These are phyloP conservation scores for Cylas formicarius DNA, from an alignment of 1,140 invertebrate genomes.

Conservation along the genomic window DNA sequence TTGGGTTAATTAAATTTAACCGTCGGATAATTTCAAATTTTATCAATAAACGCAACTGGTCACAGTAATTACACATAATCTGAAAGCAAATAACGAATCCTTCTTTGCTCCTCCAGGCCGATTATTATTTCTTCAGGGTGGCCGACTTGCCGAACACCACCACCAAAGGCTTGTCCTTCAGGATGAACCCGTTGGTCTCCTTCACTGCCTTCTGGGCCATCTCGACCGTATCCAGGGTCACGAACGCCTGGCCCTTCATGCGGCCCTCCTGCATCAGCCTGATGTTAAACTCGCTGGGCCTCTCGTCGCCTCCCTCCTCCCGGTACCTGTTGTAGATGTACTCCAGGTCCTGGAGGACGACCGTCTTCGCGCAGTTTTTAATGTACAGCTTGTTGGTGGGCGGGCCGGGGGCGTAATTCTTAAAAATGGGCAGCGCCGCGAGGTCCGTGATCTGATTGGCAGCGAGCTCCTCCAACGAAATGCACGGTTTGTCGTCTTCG, in stretches of 20 bases:
- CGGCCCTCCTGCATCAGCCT: slow-evolving; percentile 88
- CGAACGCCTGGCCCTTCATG: slow-evolving; percentile 95
- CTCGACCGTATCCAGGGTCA: slow-evolving; percentile 68
- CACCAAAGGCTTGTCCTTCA: slow-evolving; percentile 84
- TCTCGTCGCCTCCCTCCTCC: slow-evolving; percentile 38
- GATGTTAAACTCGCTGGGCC: slow-evolving; percentile 66
- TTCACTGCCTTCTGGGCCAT: slow-evolving; percentile 67
- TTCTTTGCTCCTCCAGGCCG: background rate
- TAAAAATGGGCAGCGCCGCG: slow-evolving; percentile 71
- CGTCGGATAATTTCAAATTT: background rate
- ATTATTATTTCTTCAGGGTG: slow-evolving; percentile 25
- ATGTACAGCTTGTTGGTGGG: slow-evolving; percentile 81
- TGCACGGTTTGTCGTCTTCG: slow-evolving; percentile 33
- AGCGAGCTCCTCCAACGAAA: slow-evolving; percentile 59
- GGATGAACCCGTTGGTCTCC: slow-evolving; percentile 83
- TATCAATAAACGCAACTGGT: background rate
- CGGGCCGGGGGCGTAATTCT: slow-evolving; percentile 76
- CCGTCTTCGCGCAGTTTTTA: slow-evolving; percentile 84
- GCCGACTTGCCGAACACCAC: slow-evolving; percentile 74
- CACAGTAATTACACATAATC: background rate
- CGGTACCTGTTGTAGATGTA: slow-evolving; percentile 63
- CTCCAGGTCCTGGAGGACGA: slow-evolving; percentile 66
- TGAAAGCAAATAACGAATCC: background rate
- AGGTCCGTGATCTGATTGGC: slow-evolving; percentile 72
- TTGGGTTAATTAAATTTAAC: background rate